Conservation (phyloP, 2,797 vertebrate species). For the Carduelis carduelis region DNA sequence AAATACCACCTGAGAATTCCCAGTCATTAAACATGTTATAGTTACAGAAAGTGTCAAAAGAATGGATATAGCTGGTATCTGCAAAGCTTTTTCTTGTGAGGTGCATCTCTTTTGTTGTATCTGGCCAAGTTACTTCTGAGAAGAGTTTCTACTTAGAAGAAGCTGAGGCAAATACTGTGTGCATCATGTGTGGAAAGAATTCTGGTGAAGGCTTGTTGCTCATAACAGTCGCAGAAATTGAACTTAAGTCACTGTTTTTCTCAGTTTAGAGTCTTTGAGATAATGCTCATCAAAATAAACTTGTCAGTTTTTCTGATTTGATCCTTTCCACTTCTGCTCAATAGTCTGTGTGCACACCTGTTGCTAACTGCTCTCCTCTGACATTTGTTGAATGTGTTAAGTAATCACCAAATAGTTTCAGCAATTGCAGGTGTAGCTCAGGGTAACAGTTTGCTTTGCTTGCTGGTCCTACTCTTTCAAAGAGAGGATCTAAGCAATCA, state of each 20-base stretch:
- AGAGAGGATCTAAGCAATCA: not conserved
- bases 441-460: not conserved
- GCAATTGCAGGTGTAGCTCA: not conserved
- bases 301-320: not conserved
- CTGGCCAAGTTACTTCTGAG: not conserved
- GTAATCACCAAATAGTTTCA: not conserved
- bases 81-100: not conserved
- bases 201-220: not conserved
- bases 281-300: not conserved
- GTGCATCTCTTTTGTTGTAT: not conserved
- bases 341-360: not conserved
- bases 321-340: not conserved
- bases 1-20: not conserved
- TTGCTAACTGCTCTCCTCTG: not conserved
- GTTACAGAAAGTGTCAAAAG: not conserved
- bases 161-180: not conserved
- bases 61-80: not conserved
- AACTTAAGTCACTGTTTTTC: accelerated
- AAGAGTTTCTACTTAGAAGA: not conserved
- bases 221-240: not conserved
- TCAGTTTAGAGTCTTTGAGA: not conserved
- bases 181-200: not conserved
- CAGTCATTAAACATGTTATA: not conserved
- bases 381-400: not conserved
- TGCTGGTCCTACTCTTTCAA: not conserved